Base-by-base conservation (phyloP, 2,888 invertebrate genomes). In the Galerucella pusilla region DNA sequence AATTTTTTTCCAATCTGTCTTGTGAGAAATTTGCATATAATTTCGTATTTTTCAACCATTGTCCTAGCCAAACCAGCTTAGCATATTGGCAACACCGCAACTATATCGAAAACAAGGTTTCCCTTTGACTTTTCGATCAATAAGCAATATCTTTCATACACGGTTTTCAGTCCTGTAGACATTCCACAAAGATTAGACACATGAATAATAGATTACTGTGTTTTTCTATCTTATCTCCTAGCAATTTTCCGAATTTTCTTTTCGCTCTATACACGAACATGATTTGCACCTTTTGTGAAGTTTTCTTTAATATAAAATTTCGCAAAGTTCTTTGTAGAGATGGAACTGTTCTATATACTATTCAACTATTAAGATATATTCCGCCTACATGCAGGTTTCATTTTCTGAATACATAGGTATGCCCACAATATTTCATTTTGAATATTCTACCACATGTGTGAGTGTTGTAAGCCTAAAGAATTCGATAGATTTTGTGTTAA, bases 201-300 rank as follows among this genome's bases (percentile, higher is more conserved):
- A 73, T 76, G 76, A 73, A 71, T 76, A 76, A 76, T 71, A 76
- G 73, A 73, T 76, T 68, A 73, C 67, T 71, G 54, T 76, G 73
- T 76, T 76, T 73, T 73, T 67, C 70, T 70, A 70, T 68, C 67
- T 75, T 75, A 75, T 75, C 75, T 63, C 35, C 71, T 67, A 67
- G 71, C 71, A 71, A 65, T 75, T 75, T 75, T 75, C 71, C 75
- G 63, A 75, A 71, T 71, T 71, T 75, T 75, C 63, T 45, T 71
- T 76, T 75, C 73, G 69, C 70, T 68, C 67, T 57, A 68, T 73
- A 73, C 71, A 73, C 68, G 73, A 77, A 71, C 76, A 76, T 76
- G 76, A 78, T 78, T 78, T 75, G 76, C 78, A 74, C 76, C 76
- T 76, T 73, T 75, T 73, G 73, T 75, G 73, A 63, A 76, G 76